A percentile compares a stretch with the other conserved stretches of the same genome.
phyloP scores from a whole-genome alignment of 2,888 invertebrate genomes.

The Pimpla rufipes region DNA sequence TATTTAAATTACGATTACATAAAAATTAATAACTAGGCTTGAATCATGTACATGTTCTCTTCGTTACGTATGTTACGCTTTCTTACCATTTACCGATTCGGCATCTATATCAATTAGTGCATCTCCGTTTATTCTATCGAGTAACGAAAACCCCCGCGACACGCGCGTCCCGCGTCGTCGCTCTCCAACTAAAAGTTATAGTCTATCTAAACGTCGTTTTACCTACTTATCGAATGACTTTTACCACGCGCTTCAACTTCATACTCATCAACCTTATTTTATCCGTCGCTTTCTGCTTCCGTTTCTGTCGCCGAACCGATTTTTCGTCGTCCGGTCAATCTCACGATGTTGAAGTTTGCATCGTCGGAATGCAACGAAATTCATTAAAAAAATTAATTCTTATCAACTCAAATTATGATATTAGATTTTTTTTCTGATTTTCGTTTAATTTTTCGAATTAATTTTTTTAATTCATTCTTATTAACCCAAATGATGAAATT shows the following conservation, averaged over 20 bases:
- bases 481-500: too few relatives aligned
- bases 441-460: too few relatives aligned
- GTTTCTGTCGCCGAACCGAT: too few relatives aligned
- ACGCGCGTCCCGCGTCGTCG: slow-evolving; percentile 18
- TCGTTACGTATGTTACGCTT: slow-evolving; percentile 46
- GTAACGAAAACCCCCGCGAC: slow-evolving; percentile 37
- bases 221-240: slow-evolving; percentile 67
- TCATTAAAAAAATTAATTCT: too few relatives aligned
- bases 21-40: slow-evolving; percentile 69
- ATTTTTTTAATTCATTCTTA: too few relatives aligned
- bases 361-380: too few relatives aligned
- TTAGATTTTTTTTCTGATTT: too few relatives aligned
- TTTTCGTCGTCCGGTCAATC: too few relatives aligned
- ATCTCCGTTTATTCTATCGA: slow-evolving; percentile 39
- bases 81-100: slow-evolving; percentile 42
- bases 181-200: slow-evolving; percentile 48
- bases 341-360: too few relatives aligned
- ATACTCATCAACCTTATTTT: neutral
- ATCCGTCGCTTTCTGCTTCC: too few relatives aligned
- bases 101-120: slow-evolving; percentile 37
- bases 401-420: too few relatives aligned
- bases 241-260: slow-evolving; percentile 55
- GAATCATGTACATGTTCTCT: slow-evolving; percentile 62
- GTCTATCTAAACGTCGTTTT: slow-evolving; percentile 64
- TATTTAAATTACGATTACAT: slow-evolving; percentile 79